Base-by-base conservation (phyloP, 2,888 invertebrate genomes). In the Galerucella nymphaeae region DNA sequence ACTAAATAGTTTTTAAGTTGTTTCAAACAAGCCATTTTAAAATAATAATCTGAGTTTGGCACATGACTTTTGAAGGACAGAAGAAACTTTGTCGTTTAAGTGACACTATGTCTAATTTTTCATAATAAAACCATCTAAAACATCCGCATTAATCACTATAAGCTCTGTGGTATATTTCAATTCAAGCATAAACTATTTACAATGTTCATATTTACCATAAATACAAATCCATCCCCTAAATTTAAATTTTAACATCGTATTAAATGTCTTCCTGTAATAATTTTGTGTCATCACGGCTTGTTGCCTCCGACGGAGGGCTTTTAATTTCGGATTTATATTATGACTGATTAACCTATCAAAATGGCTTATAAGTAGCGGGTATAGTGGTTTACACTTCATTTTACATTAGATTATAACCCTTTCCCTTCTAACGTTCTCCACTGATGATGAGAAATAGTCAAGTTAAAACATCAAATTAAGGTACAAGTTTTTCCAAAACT, bases 261-360 rank as follows among this genome's bases (percentile, higher is more conserved):
- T 77, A 75, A 79, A 78, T 71, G 77, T 78, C 77, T 72, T 58
- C 70, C 66, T 75, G 74, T 76, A 73, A 75, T 77, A 77, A 80
- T 78, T 77, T 78, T 76, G 76, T 80, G 77, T 80, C 77, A 80
- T 74, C 72, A 70, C 66, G 75, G 76, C 75, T 74, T 75, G 75
- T 75, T 75, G 75, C 71, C 75, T 74, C 76, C 75, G 77, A 78
- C 78, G 78, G 78, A 80, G 79, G 77, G 79, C 76, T 79, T 79
- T 81, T 79, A 81, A 81, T 80, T 78, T 75, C 64, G 62, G 69
- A 71, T 75, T 79, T 78, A 76, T 77, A 78, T 78, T 77, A 80
- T 80, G 80, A 80, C 78, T 79, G 80, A 80, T 80, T 80, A 80
- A 77, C 77, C 79, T 74, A 76, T 79, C 79, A 79, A 77, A 78